Evolutionary conservation across 92 coral and sea anemone genomes (phyloP).

Genomic region (Siderastrea radians): DNA sequence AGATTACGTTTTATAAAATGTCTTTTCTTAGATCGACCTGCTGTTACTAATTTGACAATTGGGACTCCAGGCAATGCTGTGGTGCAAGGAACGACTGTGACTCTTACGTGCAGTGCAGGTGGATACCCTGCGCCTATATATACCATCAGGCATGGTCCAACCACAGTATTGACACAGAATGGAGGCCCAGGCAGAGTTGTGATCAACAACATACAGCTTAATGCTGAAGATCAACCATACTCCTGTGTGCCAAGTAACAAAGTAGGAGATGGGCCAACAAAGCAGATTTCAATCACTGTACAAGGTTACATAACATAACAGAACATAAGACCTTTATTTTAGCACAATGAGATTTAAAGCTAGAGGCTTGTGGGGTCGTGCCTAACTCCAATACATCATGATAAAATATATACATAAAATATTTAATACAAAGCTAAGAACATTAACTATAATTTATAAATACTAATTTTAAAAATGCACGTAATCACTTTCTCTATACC

Average conservation of each 20-base stretch:
- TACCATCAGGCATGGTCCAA: conserved; percentile 39
- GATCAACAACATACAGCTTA: conserved; percentile 33
- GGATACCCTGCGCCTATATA: conserved; percentile 82
- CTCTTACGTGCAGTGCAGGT: conserved; percentile 78
- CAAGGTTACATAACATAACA: conserved; percentile 21
- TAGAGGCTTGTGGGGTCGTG: too few relatives aligned
- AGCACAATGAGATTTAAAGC: too few relatives aligned
- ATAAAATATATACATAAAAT: too few relatives aligned
- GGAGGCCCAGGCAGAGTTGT: conserved; percentile 7
- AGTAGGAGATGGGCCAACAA: conserved; percentile 68
- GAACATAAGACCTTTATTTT: too few relatives aligned
- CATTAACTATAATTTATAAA: too few relatives aligned
- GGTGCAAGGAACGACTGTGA: conserved; percentile 19
- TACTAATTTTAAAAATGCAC: too few relatives aligned
- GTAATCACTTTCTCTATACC: too few relatives aligned
- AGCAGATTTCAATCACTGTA: conserved; percentile 26
- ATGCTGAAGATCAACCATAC: conserved; percentile 47
- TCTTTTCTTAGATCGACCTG: conserved; percentile 64
- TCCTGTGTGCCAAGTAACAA: conserved; percentile 62
- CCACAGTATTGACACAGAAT: not conserved
- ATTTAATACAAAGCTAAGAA: too few relatives aligned
- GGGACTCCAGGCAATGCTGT: conserved; percentile 69
- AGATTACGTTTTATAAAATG: not conserved
- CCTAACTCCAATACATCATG: too few relatives aligned
- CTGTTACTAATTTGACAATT: conserved; percentile 59